A percentile compares a stretch with the other conserved stretches of the same genome.
These are phyloP conservation scores for Scylla paramamosain DNA, from an alignment of 1,140 invertebrate species.

Conservation along the genomic window DNA sequence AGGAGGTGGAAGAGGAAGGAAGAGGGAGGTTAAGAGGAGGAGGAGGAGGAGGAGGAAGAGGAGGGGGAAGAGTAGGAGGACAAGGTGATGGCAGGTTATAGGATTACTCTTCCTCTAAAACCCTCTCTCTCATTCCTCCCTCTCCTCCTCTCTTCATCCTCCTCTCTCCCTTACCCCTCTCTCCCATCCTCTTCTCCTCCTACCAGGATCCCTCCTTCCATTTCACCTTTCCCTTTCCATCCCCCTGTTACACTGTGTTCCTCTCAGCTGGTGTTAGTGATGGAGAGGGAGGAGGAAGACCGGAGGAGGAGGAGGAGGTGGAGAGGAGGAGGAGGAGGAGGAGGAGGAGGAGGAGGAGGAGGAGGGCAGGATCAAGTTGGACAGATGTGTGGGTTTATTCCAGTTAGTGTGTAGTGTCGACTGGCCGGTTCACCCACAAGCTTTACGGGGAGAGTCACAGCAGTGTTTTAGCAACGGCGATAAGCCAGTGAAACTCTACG, in stretches of 20 bases:
- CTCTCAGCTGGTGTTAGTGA: too few species aligned
- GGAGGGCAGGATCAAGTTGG: background rate
- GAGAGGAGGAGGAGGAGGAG: background rate
- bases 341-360: background rate
- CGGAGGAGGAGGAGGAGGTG: too few species aligned
- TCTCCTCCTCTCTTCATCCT: background rate
- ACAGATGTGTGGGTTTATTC: too few species aligned
- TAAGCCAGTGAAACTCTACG: too few species aligned
- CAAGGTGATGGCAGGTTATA: background rate
- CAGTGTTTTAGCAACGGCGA: too few species aligned
- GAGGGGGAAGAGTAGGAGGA: background rate
- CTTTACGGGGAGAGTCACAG: too few species aligned
- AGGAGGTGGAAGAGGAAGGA: background rate
- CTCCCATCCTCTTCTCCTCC: background rate
- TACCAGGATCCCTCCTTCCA: background rate
- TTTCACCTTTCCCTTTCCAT: too few species aligned
- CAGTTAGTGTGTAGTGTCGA: too few species aligned
- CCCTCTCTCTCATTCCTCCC: background rate
- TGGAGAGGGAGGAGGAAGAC: too few species aligned
- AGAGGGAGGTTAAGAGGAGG: too few species aligned
- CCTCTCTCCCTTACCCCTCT: background rate
- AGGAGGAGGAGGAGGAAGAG: background rate
- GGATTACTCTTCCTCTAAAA: background rate
- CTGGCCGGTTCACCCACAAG: too few species aligned
- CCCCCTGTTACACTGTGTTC: too few species aligned